Percentiles rank a stretch among this genome's conserved stretches.
phyloP scores from a whole-genome alignment of 2,113 vertebrate species.

The Oceanodroma tethys region DNA sequence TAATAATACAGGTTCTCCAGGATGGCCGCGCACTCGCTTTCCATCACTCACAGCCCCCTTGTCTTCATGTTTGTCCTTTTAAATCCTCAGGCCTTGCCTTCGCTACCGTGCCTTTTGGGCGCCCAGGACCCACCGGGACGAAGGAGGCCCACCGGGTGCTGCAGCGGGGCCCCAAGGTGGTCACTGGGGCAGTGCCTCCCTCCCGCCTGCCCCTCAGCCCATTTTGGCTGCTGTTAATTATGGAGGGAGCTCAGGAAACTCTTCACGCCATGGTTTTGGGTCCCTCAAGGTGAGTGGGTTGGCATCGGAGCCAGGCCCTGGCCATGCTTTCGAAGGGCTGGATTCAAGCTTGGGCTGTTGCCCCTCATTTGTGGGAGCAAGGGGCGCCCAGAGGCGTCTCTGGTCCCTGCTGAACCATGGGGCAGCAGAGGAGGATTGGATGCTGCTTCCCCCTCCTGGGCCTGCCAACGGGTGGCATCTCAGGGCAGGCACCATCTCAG shows the following conservation, averaged over 20 bases:
- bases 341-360: background rate
- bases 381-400: background rate
- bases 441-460: background rate
- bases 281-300: rapidly evolving
- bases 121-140: rapidly evolving
- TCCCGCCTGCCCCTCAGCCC: background rate
- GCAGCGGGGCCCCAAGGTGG: background rate
- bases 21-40: rapidly evolving
- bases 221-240: background rate
- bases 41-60: background rate
- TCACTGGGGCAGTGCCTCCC: background rate
- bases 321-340: background rate
- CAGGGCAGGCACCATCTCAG: background rate
- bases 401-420: rapidly evolving
- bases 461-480: background rate
- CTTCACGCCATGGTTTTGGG: rapidly evolving
- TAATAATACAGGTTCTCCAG: background rate
- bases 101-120: rapidly evolving
- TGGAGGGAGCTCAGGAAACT: background rate
- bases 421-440: background rate
- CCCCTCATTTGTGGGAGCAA: background rate
- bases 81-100: background rate
- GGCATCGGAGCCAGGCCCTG: background rate
- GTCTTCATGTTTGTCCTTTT: background rate
- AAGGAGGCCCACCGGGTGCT: background rate